Base-by-base conservation (phyloP, 2,888 invertebrate genomes). In the Choristoneura rosaceana region DNA sequence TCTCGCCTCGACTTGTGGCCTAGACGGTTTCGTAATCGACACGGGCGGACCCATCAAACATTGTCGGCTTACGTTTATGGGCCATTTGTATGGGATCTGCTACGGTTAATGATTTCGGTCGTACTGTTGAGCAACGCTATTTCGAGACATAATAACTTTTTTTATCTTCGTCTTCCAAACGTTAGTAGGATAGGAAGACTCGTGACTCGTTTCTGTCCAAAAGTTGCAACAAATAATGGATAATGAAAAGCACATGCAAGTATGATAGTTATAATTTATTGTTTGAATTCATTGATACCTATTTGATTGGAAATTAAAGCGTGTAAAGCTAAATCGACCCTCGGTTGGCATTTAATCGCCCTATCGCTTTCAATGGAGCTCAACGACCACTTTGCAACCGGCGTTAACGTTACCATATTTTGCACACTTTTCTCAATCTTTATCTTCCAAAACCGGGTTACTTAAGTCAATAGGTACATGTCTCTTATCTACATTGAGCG, bases 41-140 rank as follows among this genome's bases (percentile, higher is more conserved):
- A 76, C 78, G 77, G 75, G 77, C 80, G 81, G 80, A 82, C 84
- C 87, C 87, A 89, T 90, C 89, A 85, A 90, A 88, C 90, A 90
- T 87, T 89, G 90, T 90, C 87, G 88, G 91, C 91, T 91, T 90
- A 91, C 85, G 82, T 90, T 90, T 90, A 92, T 90, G 84, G 88
- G 83, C 88, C 90, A 90, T 91, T 92, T 91, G 86, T 90, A 90
- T 89, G 87, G 87, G 89, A 88, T 91, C 89, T 87, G 87, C 86
- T 87, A 89, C 88, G 89, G 85, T 88, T 90, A 89, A 90, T 89
- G 89, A 90, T 90, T 90, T 88, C 84, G 86, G 83, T 80, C 84
- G 80, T 83, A 85, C 81, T 79, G 83, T 86, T 86, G 83, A 79
- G 86, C 83, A 86, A 86, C 83, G 84, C 85, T 86, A 85, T 88